Evolutionary conservation across 2,113 vertebrate species (phyloP).

Genomic region (Oncorhynchus gorbuscha): DNA sequence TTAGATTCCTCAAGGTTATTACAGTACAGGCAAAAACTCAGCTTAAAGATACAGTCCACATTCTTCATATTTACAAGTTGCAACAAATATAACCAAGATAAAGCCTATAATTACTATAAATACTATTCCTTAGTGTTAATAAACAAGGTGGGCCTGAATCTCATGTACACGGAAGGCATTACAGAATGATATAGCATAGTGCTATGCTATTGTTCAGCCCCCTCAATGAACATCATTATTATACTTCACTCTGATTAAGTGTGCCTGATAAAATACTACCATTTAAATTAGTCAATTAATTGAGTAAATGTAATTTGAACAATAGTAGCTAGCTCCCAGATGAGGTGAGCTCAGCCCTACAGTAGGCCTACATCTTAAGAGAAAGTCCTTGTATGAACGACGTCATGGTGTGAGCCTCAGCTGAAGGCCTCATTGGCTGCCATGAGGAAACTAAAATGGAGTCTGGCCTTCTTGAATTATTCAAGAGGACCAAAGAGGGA

Average conservation of each 20-base stretch:
- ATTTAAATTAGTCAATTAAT: not conserved
- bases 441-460: conserved; percentile 25
- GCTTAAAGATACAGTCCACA: not conserved
- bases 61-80: not conserved
- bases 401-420: not conserved
- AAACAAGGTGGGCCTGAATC: not conserved
- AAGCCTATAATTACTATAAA: no score
- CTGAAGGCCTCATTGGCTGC: conserved; percentile 3
- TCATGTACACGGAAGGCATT: not conserved
- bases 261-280: not conserved
- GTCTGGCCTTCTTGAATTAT: conserved; percentile 41
- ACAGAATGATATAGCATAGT: not conserved
- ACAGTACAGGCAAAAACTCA: no score
- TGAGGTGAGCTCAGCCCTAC: not conserved
- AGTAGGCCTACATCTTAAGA: not conserved
- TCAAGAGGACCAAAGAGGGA: conserved; percentile 31
- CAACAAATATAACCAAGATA: not conserved
- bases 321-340: not conserved
- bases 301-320: not conserved
- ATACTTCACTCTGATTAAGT: not conserved
- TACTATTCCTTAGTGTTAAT: not conserved
- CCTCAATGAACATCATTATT: not conserved
- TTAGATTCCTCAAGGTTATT: not conserved
- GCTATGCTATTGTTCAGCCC: not conserved
- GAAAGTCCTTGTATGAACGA: not conserved